Conservation (phyloP, 2,888 invertebrate species). For the Hydrotaea cyrtoneurina region DNA sequence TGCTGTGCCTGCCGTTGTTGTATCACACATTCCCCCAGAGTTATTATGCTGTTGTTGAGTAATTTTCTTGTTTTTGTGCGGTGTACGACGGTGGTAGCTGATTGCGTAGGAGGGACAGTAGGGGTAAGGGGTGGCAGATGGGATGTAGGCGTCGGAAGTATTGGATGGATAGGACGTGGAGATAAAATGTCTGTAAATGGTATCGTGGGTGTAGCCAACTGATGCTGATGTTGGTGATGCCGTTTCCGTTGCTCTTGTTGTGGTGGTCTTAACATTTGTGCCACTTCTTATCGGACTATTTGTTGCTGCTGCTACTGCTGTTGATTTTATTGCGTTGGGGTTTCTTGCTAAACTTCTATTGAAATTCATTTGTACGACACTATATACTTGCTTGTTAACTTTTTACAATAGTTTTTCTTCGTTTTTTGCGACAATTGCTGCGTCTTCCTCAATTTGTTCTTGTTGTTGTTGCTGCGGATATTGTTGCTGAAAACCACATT, state of each 20-base stretch:
- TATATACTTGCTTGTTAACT: conserved; percentile 47
- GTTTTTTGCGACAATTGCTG: conserved; percentile 13
- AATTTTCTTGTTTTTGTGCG: conserved; percentile 55
- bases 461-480: neutral
- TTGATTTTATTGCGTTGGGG: conserved; percentile 43
- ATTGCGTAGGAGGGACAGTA: conserved; percentile 29
- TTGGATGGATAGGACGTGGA: conserved; percentile 23
- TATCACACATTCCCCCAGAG: conserved; percentile 51
- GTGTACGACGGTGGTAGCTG: conserved; percentile 32
- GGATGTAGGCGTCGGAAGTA: neutral
- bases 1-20: conserved; percentile 24
- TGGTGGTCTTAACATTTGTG: conserved; percentile 60
- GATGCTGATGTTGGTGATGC: conserved; percentile 40
- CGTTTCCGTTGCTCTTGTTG: conserved; percentile 6
- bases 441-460: neutral
- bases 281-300: conserved; percentile 26
- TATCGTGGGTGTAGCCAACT: conserved; percentile 37
- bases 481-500: conserved; percentile 30
- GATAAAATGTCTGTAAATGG: conserved; percentile 33
- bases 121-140: neutral
- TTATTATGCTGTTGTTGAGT: conserved; percentile 55
- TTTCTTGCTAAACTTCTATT: conserved; percentile 54
- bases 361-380: conserved; percentile 54
- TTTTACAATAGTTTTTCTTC: conserved; percentile 27
- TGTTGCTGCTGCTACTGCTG: conserved; percentile 18